Conservation (phyloP, 2,797 vertebrate species). For the Acanthiza pusilla region DNA sequence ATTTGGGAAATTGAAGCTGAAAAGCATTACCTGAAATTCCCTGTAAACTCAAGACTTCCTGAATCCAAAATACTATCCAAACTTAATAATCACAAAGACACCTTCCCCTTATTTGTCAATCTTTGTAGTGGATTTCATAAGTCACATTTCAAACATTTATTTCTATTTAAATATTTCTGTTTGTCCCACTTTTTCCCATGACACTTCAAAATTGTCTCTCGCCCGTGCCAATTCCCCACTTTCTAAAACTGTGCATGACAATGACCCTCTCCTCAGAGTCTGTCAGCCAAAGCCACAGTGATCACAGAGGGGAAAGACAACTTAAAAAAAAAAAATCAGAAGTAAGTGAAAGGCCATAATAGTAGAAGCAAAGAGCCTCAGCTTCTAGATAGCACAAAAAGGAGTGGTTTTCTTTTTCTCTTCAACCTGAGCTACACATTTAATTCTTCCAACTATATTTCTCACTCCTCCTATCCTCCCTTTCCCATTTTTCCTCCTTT, state of each 20-base stretch:
- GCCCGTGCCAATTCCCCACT: not conserved
- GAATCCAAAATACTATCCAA: not conserved
- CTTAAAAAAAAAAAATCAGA: not conserved
- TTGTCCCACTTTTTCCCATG: constrained; percentile 31
- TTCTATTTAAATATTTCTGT: constrained; percentile 28
- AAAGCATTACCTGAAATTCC: not conserved
- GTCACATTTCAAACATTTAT: constrained; percentile 32
- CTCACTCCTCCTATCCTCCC: not conserved
- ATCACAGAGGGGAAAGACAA: not conserved
- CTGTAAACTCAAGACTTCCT: not conserved
- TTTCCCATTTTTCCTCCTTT: not conserved
- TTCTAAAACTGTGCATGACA: not conserved
- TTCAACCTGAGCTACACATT: not conserved
- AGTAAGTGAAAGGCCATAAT: constrained; percentile 10
- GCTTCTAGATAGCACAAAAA: not conserved
- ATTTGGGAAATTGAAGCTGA: not conserved
- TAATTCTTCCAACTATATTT: not conserved
- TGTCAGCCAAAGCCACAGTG: not conserved
- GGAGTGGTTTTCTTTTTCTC: not conserved
- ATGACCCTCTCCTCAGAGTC: not conserved
- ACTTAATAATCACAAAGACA: not conserved
- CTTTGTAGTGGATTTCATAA: constrained; percentile 8
- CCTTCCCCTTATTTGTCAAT: not conserved
- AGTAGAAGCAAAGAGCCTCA: not conserved
- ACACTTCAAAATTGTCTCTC: not conserved